phyloP scores from a whole-genome alignment of 2,888 invertebrate species.

The Pseudanteris insignis region DNA sequence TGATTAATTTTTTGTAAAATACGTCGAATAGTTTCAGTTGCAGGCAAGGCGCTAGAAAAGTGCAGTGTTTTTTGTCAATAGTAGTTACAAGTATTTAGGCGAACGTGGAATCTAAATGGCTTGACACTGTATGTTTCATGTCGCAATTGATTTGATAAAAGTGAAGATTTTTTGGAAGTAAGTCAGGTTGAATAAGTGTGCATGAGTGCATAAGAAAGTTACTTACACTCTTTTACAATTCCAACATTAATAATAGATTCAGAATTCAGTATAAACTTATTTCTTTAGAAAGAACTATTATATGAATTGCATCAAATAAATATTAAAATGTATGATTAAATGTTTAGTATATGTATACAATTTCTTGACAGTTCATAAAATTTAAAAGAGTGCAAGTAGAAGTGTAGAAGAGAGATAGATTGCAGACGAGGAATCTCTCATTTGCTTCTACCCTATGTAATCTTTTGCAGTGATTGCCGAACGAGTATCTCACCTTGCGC shows the following conservation, averaged over 20 bases:
- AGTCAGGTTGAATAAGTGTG: constrained; percentile 38
- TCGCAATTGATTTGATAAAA: constrained; percentile 8
- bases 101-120: constrained; percentile 7
- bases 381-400: constrained; percentile 19
- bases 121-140: constrained; percentile 20
- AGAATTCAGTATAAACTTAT: no score
- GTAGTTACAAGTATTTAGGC: constrained; percentile 20
- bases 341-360: no score
- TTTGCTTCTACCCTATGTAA: constrained; percentile 38
- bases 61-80: constrained; percentile 5
- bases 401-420: constrained; percentile 52
- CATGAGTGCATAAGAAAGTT: constrained; percentile 32
- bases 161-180: constrained; percentile 17
- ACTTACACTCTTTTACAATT: constrained; percentile 17
- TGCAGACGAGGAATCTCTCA: constrained; percentile 56
- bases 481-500: constrained; percentile 78
- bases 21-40: constrained; percentile 31
- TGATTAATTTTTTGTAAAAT: constrained; percentile 41
- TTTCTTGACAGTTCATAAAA: no score
- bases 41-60: constrained; percentile 36
- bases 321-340: no score
- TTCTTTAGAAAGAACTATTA: no score
- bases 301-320: no score
- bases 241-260: no score
- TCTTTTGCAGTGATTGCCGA: constrained; percentile 39